Evolutionary conservation across 2,797 vertebrate genomes (phyloP).

Genomic region (Eulemur coronatus): DNA sequence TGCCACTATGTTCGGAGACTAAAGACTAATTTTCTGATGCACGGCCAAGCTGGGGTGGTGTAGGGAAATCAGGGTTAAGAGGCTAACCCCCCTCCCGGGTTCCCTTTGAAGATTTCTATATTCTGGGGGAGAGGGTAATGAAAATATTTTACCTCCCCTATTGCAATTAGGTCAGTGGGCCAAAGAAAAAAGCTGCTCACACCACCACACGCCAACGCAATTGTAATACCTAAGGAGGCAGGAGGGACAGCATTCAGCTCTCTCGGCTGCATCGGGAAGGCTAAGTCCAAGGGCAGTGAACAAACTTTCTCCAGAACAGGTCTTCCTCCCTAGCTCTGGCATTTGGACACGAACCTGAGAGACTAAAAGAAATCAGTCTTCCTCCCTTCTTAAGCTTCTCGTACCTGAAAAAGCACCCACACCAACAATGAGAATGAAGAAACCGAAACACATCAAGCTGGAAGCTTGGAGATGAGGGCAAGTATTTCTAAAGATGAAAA

Average conservation of each 20-base stretch:
- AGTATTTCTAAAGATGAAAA: background rate
- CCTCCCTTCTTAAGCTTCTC: background rate
- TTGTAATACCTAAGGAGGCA: conserved; percentile 49
- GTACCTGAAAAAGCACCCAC: background rate
- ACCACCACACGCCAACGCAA: background rate
- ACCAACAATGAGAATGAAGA: background rate
- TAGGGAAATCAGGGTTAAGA: conserved; percentile 83
- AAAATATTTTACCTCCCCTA: conserved; percentile 84
- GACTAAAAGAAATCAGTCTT: background rate
- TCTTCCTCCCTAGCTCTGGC: background rate
- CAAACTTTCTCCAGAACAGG: background rate
- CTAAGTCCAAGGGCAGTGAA: background rate
- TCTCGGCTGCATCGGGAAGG: background rate
- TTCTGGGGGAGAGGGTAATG: conserved; percentile 85
- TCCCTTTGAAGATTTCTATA: conserved; percentile 84
- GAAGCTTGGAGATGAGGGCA: background rate
- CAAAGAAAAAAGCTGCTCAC: background rate
- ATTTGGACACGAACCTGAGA: background rate
- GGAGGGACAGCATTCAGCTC: conserved; percentile 18
- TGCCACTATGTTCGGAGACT: conserved; percentile 57
- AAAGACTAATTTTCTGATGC: conserved; percentile 84
- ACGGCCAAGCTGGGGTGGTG: conserved; percentile 79
- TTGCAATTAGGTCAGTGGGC: conserved; percentile 73
- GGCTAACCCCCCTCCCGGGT: conserved; percentile 79
- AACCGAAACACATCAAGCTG: background rate